Evolutionary conservation across 2,888 invertebrate genomes (phyloP).

Genomic region (Prosopocoilus inquinatus): DNA sequence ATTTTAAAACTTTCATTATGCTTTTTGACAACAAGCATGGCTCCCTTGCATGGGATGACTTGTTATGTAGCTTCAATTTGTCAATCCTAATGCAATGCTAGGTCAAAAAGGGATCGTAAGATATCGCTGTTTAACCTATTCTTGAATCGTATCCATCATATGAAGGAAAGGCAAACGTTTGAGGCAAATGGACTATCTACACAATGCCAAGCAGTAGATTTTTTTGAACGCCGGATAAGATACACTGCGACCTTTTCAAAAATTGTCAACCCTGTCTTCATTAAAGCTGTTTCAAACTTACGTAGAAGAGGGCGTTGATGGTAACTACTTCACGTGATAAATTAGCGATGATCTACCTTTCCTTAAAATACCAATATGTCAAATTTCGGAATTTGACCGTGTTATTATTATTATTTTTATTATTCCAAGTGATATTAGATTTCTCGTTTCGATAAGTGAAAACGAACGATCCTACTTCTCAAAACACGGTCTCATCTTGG

Average conservation of each 20-base stretch:
- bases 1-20: too few species aligned
- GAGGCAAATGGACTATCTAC: slow-evolving; percentile 31
- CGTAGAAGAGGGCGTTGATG: slow-evolving; percentile 75
- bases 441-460: slow-evolving; percentile 69
- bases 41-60: too few species aligned
- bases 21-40: too few species aligned
- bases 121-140: too few species aligned
- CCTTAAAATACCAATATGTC: slow-evolving; percentile 69
- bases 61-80: too few species aligned
- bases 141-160: neutral
- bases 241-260: slow-evolving; percentile 57
- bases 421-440: slow-evolving; percentile 70
- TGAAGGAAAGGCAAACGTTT: neutral
- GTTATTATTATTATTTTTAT: slow-evolving; percentile 69
- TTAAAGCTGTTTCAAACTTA: slow-evolving; percentile 51
- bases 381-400: slow-evolving; percentile 71
- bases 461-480: slow-evolving; percentile 62
- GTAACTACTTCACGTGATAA: slow-evolving; percentile 69
- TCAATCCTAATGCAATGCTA: too few species aligned
- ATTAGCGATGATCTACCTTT: slow-evolving; percentile 63
- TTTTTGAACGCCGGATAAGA: slow-evolving; percentile 59
- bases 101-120: too few species aligned
- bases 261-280: neutral
- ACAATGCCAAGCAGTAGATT: slow-evolving; percentile 71
- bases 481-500: slow-evolving; percentile 56